phyloP scores from a whole-genome alignment of 1,140 invertebrate genomes.

The Frieseomelitta varia region DNA sequence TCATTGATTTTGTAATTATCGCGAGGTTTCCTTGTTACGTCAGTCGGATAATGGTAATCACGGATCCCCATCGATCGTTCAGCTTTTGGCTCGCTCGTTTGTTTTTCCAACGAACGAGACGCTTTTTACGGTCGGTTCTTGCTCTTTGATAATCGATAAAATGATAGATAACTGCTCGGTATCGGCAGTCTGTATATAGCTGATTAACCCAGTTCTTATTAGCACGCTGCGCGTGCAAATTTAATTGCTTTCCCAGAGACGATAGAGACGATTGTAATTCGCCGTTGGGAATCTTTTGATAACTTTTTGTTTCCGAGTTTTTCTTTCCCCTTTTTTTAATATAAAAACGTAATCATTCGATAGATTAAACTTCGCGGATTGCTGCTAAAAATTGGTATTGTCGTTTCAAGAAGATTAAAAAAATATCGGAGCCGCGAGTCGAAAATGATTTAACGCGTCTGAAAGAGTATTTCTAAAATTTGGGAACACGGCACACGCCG shows the following conservation, averaged over 20 bases:
- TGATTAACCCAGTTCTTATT: neutral
- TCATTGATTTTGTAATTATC: slow-evolving; percentile 10
- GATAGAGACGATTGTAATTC: neutral
- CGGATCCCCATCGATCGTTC: neutral
- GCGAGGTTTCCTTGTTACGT: neutral
- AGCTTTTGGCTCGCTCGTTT: neutral
- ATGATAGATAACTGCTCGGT: neutral
- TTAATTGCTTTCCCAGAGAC: neutral
- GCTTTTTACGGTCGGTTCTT: neutral
- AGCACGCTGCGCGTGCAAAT: neutral
- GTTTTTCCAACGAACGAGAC: neutral
- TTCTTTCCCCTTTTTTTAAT: too few relatives aligned
- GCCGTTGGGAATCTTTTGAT: too few relatives aligned
- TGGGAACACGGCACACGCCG: too few relatives aligned
- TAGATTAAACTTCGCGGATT: neutral
- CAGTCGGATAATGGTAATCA: neutral
- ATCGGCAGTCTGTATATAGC: neutral
- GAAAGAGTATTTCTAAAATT: neutral
- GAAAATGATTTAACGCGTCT: neutral
- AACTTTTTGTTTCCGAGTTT: too few relatives aligned
- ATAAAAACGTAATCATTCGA: too few relatives aligned
- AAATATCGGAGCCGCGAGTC: neutral
- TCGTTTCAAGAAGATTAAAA: neutral
- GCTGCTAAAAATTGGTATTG: neutral
- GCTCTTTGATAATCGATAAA: neutral